phyloP scores from a whole-genome alignment of 1,140 invertebrate species.

The Drosophila malerkotliana region DNA sequence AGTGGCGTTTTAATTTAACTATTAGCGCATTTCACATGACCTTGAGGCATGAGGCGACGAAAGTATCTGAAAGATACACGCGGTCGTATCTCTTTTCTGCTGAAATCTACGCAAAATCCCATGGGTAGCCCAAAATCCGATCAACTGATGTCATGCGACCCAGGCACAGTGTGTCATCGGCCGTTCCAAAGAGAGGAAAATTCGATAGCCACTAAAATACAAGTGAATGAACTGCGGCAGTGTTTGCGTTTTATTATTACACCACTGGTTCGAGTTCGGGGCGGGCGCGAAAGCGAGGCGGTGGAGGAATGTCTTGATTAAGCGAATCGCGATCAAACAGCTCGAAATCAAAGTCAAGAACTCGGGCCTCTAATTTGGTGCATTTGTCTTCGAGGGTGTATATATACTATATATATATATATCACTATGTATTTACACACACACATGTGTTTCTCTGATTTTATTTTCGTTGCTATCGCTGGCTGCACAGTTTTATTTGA shows the following conservation, averaged over 20 bases:
- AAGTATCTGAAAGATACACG: slow-evolving; percentile 13
- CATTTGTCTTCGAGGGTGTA: slow-evolving; percentile 22
- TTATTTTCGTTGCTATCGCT: slow-evolving; percentile 26
- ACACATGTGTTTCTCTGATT: slow-evolving; percentile 6
- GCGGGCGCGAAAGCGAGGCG: slow-evolving; percentile 8
- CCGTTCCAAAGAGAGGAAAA: slow-evolving; percentile 6
- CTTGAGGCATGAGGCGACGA: slow-evolving; percentile 42
- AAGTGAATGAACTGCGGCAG: slow-evolving; percentile 67
- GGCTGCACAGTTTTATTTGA: slow-evolving; percentile 50
- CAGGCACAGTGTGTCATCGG: slow-evolving; percentile 57
- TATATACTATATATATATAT: not conserved
- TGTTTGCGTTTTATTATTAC: slow-evolving; percentile 50
- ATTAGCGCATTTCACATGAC: slow-evolving; percentile 53
- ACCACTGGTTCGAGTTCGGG: slow-evolving; percentile 8
- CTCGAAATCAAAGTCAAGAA: slow-evolving; percentile 77
- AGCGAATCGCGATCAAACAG: slow-evolving; percentile 34
- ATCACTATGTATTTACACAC: not conserved
- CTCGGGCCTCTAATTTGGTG: slow-evolving; percentile 62
- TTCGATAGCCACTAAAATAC: slow-evolving; percentile 40
- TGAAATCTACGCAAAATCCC: slow-evolving; percentile 18
- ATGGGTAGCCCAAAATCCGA: slow-evolving; percentile 29
- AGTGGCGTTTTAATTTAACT: slow-evolving; percentile 62
- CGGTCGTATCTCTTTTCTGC: slow-evolving; percentile 8
- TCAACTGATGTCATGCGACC: slow-evolving; percentile 69
- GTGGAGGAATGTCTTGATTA: slow-evolving; percentile 56